Evolutionary conservation across 2,113 vertebrate species (phyloP).

Genomic region (Rhinopithecus roxellana): DNA sequence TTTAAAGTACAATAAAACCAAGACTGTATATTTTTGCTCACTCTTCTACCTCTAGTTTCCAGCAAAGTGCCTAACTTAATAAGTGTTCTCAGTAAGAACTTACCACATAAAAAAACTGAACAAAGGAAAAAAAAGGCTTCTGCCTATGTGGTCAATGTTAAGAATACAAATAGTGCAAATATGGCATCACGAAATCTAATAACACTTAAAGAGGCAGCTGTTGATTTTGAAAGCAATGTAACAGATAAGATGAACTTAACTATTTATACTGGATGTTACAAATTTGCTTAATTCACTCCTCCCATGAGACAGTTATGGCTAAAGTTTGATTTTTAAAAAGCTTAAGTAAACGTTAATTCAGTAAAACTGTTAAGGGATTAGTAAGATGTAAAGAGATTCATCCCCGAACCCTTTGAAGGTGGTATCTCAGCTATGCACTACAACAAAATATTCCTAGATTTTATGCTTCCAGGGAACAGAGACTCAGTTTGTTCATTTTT

Average conservation of each 20-base stretch:
- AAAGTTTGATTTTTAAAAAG: not conserved
- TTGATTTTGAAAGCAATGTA: not conserved
- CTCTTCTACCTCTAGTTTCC: not conserved
- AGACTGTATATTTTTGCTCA: not conserved
- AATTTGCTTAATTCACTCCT: not conserved
- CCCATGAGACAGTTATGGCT: not conserved
- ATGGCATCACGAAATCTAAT: not conserved
- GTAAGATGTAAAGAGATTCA: not conserved
- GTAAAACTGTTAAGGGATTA: not conserved
- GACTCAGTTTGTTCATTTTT: not conserved
- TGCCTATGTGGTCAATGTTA: not conserved
- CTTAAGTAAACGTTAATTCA: slow-evolving; percentile 13
- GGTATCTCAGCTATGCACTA: not conserved
- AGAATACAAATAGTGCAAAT: not conserved
- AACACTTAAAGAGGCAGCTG: not conserved
- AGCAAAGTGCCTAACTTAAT: not conserved
- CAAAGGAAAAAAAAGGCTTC: not conserved
- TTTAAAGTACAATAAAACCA: not conserved
- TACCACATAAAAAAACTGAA: not conserved
- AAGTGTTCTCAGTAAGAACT: not conserved
- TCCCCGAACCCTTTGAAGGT: not conserved
- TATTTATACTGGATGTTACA: not conserved
- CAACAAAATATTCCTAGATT: not conserved
- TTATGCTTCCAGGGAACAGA: not conserved
- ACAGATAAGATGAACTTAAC: not conserved